Base-by-base conservation (phyloP, 2,797 vertebrate species). In the Myripristis murdjan region DNA sequence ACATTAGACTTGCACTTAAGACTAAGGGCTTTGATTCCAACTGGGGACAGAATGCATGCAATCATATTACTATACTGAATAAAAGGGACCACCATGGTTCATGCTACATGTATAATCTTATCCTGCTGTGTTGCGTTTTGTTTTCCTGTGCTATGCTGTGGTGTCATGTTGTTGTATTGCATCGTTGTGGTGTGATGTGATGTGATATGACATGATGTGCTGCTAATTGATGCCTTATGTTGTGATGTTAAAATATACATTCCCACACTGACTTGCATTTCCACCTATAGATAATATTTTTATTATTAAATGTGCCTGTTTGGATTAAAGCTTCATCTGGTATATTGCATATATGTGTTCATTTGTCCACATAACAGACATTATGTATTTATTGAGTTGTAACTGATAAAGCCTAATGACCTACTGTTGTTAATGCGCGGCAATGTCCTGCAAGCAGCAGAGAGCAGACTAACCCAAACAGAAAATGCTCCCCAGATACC, bases 151-250 rank as follows among this genome's bases (percentile, higher is more conserved):
- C 56, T 64, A 43, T 28, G 44, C 44, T 49, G 16, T 46, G n/a
- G 1, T 60, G 16, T 33, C 26, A 6, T 22, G 10, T 57, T 22
- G 2, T 70, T 64, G 43, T 20, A 7, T 24, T 14, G 23, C 28
- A 77, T 43, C 64, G 75, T 43, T 44, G 55, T 72, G 75, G 75
- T 64, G 56, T 28, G 46, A 64, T 23, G 39, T 44, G 47, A 2
- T 61, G 47, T 64, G 73, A 70, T 83, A 77, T 33, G 15, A 5
- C 9, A 0, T 48, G 31, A 78, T 66, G 39, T 24, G 64, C 64
- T 52, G 70, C 44, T 46, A 18, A 23, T 10, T 37, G 72, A 78
- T 57, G 75, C 67, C 54, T 71, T 48, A 62, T 51, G 31, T 43
- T 44, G 57, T 1, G 48, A 64, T 57, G 48, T 31, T 31, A 6